These are phyloP conservation scores for Hirundichthys speculiger DNA, from an alignment of 2,113 vertebrate species.

Conservation along the genomic window DNA sequence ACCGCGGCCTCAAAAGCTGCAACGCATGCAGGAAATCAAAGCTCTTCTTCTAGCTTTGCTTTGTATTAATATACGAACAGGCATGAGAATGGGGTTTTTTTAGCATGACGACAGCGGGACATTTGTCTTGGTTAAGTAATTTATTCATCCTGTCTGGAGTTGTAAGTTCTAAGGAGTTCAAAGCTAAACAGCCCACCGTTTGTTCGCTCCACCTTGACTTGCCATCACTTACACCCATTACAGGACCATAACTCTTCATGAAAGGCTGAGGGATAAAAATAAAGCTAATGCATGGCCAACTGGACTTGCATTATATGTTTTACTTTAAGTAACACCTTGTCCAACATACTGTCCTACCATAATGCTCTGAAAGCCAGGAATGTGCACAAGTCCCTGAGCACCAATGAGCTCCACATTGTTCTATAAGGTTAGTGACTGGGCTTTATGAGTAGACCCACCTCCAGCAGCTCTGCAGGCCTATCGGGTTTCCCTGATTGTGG, in stretches of 20 bases:
- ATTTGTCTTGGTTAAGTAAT: conserved; percentile 40
- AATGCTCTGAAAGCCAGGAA: conserved; percentile 40
- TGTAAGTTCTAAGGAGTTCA: conserved; percentile 33
- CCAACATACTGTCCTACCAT: not conserved
- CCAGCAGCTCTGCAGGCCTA: conserved; percentile 58
- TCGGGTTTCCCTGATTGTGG: conserved; percentile 64
- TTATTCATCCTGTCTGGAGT: conserved; percentile 24
- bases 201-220: conserved; percentile 10
- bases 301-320: not conserved
- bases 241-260: conserved; percentile 18
- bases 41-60: not conserved
- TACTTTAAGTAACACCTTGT: conserved; percentile 19
- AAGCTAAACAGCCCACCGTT: conserved; percentile 36
- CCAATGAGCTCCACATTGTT: conserved; percentile 58
- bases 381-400: conserved; percentile 42
- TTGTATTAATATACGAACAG: conserved; percentile 13
- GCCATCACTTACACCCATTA: conserved; percentile 15
- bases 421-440: conserved; percentile 41
- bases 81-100: conserved; percentile 20
- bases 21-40: conserved; percentile 41
- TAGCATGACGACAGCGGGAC: conserved; percentile 13
- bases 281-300: not conserved
- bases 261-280: conserved; percentile 18
- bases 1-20: conserved; percentile 18
- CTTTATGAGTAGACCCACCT: conserved; percentile 60